Base-by-base conservation (phyloP, 2,888 invertebrate species). In the Shargacucullia verbasci region DNA sequence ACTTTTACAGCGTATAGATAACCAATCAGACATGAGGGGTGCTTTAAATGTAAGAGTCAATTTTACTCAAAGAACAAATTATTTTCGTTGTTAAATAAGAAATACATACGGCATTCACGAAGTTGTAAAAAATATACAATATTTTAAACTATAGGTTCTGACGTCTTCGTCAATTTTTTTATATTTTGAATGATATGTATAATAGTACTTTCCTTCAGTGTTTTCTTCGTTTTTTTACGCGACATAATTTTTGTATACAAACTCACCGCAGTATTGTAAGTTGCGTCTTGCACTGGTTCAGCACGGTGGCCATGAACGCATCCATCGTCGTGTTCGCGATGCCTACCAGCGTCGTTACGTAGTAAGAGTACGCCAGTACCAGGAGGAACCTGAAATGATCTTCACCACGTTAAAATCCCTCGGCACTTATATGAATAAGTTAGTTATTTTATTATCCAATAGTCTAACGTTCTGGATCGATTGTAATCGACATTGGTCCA, bases 301-400 rank as follows among this genome's bases (percentile, higher is more conserved):
- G 80, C 8, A 92, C 66, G n/a, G 91, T 87, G 1, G 86, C 92
- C 52, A 93, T 83, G 66, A 93, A 90, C 0, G 92, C 92, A 52
- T 94, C 93, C 91, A 91, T 92, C 5, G 91, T 91, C 15, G 93
- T 94, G 72, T 93, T 93, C n/a, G 91, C 92, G 44, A 93, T 83
- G 33, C 88, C 93, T 29, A 91, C 89, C 53, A 93, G 77, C n/a
- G 92, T 84, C 1, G 90, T 92, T 41, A 86, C 89, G 76, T 87
- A 88, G 81, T 85, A 90, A 43, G 92, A 89, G 74, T 92, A 93
- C 53, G 84, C 44, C 61, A 92, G 73, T 50, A 88, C 82, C 43
- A 74, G 27, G 4, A 63, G 56, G 61, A 93, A 92, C 61, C 92
- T 92, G 74, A 25, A 65, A 63, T 27, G 14, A 46, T 25, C 38